Evolutionary conservation across 2,113 vertebrate genomes (phyloP), one percentile per base, ranked within the genome.

Genomic region (Pluvialis apricaria): DNA sequence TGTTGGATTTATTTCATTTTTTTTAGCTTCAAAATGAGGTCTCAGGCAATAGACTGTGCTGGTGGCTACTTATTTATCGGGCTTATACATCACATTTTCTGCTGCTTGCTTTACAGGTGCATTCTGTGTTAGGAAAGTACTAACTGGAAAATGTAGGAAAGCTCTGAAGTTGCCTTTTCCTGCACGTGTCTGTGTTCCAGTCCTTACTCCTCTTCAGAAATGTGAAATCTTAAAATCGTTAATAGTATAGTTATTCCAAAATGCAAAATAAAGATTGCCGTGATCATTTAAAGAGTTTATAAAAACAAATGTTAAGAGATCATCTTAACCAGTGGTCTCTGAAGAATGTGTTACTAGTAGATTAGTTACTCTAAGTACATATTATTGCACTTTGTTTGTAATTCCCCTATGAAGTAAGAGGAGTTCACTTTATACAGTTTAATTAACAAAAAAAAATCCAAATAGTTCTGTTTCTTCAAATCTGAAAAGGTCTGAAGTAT

Each of bases 171-270:
- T 55, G 15, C 14, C 15, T 49, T n/a, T 86, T 68, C 34, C 34
- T 58, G 10, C 31, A 18, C 0, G 0, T 22, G 5, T 38, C 38
- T 51, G 2, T 49, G 19, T 71, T 83, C 29, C 20, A 55, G 32
- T 57, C 42, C 25, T 2, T 81, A 11, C 3, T 61, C 6, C 10
- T 77, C 24, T 73, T 78, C 31, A 62, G 51, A 79, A 72, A 55
- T 21, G 28, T 5, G 12, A 15, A 66, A 47, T 68, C 54, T 82
- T 80, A 57, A 64, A 89, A 52, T 6, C 12, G 45, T 80, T 42
- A 76, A 8, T 60, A 68, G 5, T 65, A 11, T 4, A 61, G 8
- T 77, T 90, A 24, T 42, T 94, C 60, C 86, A 76, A 86, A 92
- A 81, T 77, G 18, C 25, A 88, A 73, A 82, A 73, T 77, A 31